Evolutionary conservation across 2,113 vertebrate species (phyloP).

Genomic region (Amazona guildingii): DNA sequence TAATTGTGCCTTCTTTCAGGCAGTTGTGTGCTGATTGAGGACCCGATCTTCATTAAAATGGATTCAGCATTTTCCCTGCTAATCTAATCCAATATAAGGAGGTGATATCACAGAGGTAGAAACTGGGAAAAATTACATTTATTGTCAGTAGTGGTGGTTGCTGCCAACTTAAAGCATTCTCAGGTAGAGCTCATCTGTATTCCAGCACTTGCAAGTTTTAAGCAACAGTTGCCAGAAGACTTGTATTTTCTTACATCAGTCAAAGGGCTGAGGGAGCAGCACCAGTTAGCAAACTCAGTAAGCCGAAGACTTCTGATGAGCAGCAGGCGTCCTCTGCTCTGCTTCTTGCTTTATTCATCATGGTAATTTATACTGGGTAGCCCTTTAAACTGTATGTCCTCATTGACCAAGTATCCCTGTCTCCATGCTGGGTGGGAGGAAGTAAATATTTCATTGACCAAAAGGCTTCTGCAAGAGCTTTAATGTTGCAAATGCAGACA

Average conservation of each 20-base stretch:
- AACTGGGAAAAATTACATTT: background rate
- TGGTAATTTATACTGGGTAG: background rate
- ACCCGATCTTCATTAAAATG: background rate
- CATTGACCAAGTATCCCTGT: background rate
- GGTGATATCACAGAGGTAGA: background rate
- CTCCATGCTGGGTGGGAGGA: background rate
- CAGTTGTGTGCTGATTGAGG: background rate
- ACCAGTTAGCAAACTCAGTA: background rate
- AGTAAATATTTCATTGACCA: conserved; percentile 35
- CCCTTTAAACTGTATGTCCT: background rate
- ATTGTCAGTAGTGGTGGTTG: background rate
- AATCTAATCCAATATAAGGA: background rate
- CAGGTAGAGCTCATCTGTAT: background rate
- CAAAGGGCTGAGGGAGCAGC: background rate
- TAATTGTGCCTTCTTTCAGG: background rate
- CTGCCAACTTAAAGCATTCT: background rate
- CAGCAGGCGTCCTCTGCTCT: background rate
- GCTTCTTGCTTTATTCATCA: background rate
- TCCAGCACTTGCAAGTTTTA: background rate
- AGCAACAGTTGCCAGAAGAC: background rate
- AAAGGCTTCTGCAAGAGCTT: conserved; percentile 16
- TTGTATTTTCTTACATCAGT: background rate
- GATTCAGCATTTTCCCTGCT: background rate
- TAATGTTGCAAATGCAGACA: background rate
- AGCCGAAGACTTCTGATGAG: background rate